Percentiles rank a stretch among this genome's conserved stretches.
Conservation (phyloP, 2,113 vertebrate species). For the Aspidoscelis tigris region DNA sequence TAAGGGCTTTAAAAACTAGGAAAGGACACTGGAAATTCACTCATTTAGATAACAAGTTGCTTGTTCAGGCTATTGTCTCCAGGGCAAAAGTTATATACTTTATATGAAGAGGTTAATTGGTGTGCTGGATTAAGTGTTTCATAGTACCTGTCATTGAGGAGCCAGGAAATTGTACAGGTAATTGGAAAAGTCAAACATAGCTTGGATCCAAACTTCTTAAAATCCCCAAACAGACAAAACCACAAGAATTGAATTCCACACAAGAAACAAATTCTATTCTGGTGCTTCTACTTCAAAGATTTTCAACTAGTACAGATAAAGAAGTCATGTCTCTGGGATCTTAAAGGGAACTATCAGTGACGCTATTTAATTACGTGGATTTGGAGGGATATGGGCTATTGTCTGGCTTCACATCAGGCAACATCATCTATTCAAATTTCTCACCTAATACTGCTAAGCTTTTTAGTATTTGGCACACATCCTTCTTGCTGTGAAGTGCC, state of each 20-base stretch:
- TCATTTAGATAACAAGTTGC: conserved; percentile 11
- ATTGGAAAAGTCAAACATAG: conserved; percentile 4
- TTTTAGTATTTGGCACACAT: too few species aligned
- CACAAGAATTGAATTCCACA: background rate
- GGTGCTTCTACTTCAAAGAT: too few species aligned
- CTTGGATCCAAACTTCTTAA: background rate
- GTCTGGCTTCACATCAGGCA: too few species aligned
- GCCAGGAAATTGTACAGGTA: background rate
- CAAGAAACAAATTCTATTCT: too few species aligned
- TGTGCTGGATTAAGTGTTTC: background rate
- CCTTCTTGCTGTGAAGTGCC: too few species aligned
- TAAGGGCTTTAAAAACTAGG: background rate
- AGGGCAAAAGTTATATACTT: background rate
- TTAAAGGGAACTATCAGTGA: too few species aligned
- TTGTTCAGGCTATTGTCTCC: background rate
- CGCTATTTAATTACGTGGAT: too few species aligned
- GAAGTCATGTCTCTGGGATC: too few species aligned
- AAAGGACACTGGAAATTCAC: background rate
- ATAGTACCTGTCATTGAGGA: background rate
- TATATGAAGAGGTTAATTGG: conserved; percentile 9
- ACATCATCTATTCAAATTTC: too few species aligned
- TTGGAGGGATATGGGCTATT: too few species aligned
- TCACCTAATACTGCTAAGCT: too few species aligned
- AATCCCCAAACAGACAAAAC: conserved; percentile 7
- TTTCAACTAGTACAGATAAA: too few species aligned